Percentiles rank a stretch among this genome's conserved stretches.
phyloP scores from a whole-genome alignment of 2,888 invertebrate species.

The Mimumesa dahlbomi region DNA sequence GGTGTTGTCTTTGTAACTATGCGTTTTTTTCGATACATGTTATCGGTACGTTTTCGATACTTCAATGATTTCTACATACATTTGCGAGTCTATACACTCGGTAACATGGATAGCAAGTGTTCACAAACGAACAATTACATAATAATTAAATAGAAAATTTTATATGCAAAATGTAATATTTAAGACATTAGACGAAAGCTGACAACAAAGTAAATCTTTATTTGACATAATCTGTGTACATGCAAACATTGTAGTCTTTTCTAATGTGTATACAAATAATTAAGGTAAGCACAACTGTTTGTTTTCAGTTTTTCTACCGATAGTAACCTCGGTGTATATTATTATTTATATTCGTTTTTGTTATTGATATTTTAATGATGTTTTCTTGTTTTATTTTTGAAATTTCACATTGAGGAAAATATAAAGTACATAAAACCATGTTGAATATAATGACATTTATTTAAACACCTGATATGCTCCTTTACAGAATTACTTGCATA shows the following conservation, averaged over 20 bases:
- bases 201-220: constrained; percentile 16
- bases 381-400: constrained; percentile 37
- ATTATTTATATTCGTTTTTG: constrained; percentile 38
- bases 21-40: constrained; percentile 44
- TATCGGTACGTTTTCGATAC: constrained; percentile 36
- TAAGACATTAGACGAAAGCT: constrained; percentile 42
- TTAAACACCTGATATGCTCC: too few species aligned
- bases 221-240: constrained; percentile 20
- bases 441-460: background rate
- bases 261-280: constrained; percentile 40
- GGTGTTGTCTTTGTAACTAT: constrained; percentile 48
- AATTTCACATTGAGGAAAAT: constrained; percentile 52
- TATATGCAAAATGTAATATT: constrained; percentile 61
- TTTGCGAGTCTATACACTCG: constrained; percentile 31
- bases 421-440: constrained; percentile 42
- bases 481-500: too few species aligned
- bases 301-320: constrained; percentile 12
- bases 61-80: constrained; percentile 39
- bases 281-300: constrained; percentile 8
- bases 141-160: constrained; percentile 63
- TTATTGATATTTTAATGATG: constrained; percentile 51
- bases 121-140: constrained; percentile 46
- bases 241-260: constrained; percentile 26
- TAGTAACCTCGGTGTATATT: constrained; percentile 19
- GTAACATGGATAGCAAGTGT: constrained; percentile 51